Evolutionary conservation across 2,888 invertebrate genomes (phyloP).

Genomic region (Lathronympha strigana): DNA sequence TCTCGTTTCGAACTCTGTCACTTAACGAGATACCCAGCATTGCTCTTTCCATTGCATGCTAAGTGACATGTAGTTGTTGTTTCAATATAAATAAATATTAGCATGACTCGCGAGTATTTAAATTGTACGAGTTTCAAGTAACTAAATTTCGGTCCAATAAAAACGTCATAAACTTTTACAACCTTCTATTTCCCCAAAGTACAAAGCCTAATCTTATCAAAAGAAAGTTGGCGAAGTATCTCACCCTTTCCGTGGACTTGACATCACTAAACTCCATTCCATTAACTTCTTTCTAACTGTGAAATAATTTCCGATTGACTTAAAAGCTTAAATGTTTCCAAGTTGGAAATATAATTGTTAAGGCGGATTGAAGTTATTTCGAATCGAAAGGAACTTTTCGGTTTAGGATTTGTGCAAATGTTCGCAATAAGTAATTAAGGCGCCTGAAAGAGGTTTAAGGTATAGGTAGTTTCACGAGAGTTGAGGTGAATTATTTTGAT

Average conservation of each 20-base stretch:
- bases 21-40: too few species aligned
- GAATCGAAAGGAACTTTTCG: background rate
- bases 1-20: too few species aligned
- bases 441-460: background rate
- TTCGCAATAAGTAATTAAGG: background rate
- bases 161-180: conserved; percentile 4
- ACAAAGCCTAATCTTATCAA: background rate
- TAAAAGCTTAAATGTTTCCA: conserved; percentile 24
- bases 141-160: background rate
- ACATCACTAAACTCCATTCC: conserved; percentile 19
- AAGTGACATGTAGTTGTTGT: too few species aligned
- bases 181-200: background rate
- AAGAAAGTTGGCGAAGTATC: conserved; percentile 9
- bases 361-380: conserved; percentile 16
- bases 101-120: too few species aligned
- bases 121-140: background rate
- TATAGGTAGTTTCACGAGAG: too few species aligned
- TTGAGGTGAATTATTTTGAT: background rate
- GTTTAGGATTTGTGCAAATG: conserved; percentile 1
- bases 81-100: too few species aligned
- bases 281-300: conserved; percentile 26
- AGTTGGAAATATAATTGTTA: conserved; percentile 28
- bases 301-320: conserved; percentile 31
- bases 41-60: too few species aligned
- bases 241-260: conserved; percentile 3